These are phyloP conservation scores for Corydoras sp. DNA, from an alignment of 2,113 vertebrate genomes.

Conservation along the genomic window DNA sequence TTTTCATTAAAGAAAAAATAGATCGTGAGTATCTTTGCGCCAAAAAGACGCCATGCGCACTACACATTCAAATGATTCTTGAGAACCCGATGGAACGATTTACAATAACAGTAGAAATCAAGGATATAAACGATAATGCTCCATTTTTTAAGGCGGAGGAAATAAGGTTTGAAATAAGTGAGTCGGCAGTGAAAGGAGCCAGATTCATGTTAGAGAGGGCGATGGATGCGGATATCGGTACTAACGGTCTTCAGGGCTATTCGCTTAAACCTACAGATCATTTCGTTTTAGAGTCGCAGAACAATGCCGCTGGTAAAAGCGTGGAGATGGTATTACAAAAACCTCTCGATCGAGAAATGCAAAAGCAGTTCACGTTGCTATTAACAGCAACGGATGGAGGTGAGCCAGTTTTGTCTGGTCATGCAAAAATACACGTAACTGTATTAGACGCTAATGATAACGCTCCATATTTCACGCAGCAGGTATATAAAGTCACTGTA, in stretches of 20 bases:
- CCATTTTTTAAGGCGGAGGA: slow-evolving; percentile 32
- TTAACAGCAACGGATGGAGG: slow-evolving; percentile 53
- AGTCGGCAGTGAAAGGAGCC: slow-evolving; percentile 38
- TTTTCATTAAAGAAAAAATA: slow-evolving; percentile 46
- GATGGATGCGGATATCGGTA: slow-evolving; percentile 47
- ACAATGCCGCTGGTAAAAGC: slow-evolving; percentile 40
- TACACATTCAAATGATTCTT: slow-evolving; percentile 52
- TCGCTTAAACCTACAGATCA: slow-evolving; percentile 35
- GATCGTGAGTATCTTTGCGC: slow-evolving; percentile 51
- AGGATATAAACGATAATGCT: slow-evolving; percentile 25
- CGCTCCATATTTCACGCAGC: slow-evolving; percentile 31
- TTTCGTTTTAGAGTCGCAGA: slow-evolving; percentile 42
- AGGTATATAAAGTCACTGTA: slow-evolving; percentile 37
- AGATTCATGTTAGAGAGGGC: slow-evolving; percentile 53
- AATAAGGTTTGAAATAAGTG: slow-evolving; percentile 48
- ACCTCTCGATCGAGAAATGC: slow-evolving; percentile 54
- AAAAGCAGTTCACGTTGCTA: slow-evolving; percentile 38
- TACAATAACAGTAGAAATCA: slow-evolving; percentile 49
- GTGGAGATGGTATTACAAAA: slow-evolving; percentile 50
- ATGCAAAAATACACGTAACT: slow-evolving; percentile 49
- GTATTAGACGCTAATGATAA: slow-evolving; percentile 52
- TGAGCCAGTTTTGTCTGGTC: slow-evolving; percentile 48
- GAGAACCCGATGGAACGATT: slow-evolving; percentile 58
- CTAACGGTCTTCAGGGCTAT: slow-evolving; percentile 49
- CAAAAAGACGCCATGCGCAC: slow-evolving; percentile 8